Evolutionary conservation across 2,797 vertebrate species (phyloP).

Genomic region (Rhyacichthys aspro): DNA sequence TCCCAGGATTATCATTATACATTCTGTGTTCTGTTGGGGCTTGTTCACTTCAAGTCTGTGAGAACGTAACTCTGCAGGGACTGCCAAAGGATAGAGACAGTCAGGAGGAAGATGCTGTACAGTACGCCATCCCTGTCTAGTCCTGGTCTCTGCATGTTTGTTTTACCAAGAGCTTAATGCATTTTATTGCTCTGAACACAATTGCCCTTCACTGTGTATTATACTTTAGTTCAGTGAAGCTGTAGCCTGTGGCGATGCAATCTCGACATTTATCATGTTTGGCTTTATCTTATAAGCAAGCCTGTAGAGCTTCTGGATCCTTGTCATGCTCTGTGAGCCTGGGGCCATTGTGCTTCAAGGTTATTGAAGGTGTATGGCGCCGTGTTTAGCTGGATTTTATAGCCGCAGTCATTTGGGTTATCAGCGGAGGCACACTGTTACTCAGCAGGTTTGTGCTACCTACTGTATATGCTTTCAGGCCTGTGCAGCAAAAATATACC

Average conservation of each 20-base stretch:
- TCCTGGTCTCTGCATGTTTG: conserved; percentile 45
- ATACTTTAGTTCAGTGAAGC: conserved; percentile 34
- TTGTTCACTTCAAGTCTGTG: conserved; percentile 21
- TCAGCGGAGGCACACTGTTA: conserved; percentile 50
- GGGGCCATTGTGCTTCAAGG: conserved; percentile 23
- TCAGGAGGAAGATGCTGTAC: too few relatives aligned
- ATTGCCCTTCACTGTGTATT: conserved; percentile 23
- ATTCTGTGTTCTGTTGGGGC: conserved; percentile 7
- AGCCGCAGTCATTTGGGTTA: conserved; percentile 35
- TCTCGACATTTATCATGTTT: conserved; percentile 35
- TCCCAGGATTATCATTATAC: conserved; percentile 28
- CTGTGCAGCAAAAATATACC: conserved; percentile 12
- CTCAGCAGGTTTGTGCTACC: conserved; percentile 35
- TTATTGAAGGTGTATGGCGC: conserved; percentile 37
- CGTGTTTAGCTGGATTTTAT: conserved; percentile 39
- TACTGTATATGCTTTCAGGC: conserved; percentile 12
- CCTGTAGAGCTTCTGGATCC: conserved; percentile 25
- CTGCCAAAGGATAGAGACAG: conserved; percentile 22
- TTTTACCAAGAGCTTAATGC: conserved; percentile 51
- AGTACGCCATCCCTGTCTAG: conserved; percentile 16
- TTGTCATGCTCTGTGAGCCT: conserved; percentile 33
- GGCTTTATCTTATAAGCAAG: conserved; percentile 21
- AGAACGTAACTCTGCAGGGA: conserved; percentile 10
- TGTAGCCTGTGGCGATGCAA: conserved; percentile 29
- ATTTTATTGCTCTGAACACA: conserved; percentile 36